Evolutionary conservation across 1,140 invertebrate genomes (phyloP).

Genomic region (Lethocerus indicus): DNA sequence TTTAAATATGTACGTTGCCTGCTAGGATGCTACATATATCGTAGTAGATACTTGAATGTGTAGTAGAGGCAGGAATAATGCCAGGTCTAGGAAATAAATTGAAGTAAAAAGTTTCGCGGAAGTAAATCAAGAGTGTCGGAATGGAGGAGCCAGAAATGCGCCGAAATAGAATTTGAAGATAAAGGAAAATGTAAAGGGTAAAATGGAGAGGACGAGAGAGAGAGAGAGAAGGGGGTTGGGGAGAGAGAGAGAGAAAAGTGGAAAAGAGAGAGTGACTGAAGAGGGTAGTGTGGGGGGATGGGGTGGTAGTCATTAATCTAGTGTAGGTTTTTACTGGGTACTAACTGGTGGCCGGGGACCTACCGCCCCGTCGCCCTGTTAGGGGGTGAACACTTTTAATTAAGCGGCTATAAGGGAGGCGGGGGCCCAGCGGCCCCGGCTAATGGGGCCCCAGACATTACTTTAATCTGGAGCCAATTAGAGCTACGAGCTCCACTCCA

Average conservation of each 20-base stretch:
- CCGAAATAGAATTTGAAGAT: no score
- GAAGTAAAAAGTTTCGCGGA: no score
- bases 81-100: no score
- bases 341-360: not conserved
- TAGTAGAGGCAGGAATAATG: no score
- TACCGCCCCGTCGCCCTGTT: not conserved
- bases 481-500: no score
- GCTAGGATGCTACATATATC: no score
- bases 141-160: no score
- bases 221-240: not conserved
- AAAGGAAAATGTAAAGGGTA: no score
- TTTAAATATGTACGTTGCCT: no score
- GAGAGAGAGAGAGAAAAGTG: not conserved
- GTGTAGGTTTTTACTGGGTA: not conserved
- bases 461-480: constrained; percentile 16
- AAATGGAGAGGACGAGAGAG: not conserved
- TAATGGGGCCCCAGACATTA: constrained; percentile 15
- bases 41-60: no score
- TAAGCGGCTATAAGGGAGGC: constrained; percentile 16
- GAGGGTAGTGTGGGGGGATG: not conserved
- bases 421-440: no score
- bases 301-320: constrained; percentile 1
- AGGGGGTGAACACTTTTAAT: constrained; percentile 14
- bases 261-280: not conserved
- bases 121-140: no score